Conservation (phyloP, 1,140 invertebrate species). For the Drosophila pruinosa region DNA sequence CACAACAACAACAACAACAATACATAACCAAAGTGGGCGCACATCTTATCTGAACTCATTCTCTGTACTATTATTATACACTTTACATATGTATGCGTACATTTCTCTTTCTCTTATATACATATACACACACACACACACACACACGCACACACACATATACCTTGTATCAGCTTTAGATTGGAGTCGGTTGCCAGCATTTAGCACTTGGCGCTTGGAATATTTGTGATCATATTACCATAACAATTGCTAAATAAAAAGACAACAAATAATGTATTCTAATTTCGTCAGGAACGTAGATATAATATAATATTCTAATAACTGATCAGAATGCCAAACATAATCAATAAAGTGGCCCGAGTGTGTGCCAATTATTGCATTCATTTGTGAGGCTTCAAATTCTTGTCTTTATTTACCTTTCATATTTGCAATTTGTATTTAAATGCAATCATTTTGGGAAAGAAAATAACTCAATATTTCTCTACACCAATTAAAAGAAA, state of each 20-base stretch:
- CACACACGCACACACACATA: background rate
- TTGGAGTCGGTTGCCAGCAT: background rate
- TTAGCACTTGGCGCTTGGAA: background rate
- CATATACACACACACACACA: background rate
- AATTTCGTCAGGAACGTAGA: background rate
- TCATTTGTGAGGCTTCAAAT: background rate
- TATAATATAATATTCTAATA: background rate
- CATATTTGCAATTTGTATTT: no score
- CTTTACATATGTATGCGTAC: slow-evolving; percentile 15
- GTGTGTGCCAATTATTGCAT: background rate
- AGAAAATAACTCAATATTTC: background rate
- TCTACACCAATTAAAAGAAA: background rate
- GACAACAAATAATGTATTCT: background rate
- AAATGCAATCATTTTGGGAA: no score
- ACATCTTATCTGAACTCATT: slow-evolving; percentile 28
- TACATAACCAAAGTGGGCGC: slow-evolving; percentile 26
- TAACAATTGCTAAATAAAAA: background rate
- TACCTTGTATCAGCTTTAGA: slow-evolving; percentile 4
- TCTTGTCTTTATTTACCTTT: no score
- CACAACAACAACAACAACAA: slow-evolving; percentile 8
- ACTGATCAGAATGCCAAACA: background rate
- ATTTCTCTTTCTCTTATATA: slow-evolving; percentile 22
- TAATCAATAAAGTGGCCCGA: background rate
- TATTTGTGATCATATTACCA: background rate
- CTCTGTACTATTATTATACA: slow-evolving; percentile 34